Evolutionary conservation across 2,113 vertebrate species (phyloP), one percentile per base, ranked within the genome.

Genomic region (Potamarius usumacintae): DNA sequence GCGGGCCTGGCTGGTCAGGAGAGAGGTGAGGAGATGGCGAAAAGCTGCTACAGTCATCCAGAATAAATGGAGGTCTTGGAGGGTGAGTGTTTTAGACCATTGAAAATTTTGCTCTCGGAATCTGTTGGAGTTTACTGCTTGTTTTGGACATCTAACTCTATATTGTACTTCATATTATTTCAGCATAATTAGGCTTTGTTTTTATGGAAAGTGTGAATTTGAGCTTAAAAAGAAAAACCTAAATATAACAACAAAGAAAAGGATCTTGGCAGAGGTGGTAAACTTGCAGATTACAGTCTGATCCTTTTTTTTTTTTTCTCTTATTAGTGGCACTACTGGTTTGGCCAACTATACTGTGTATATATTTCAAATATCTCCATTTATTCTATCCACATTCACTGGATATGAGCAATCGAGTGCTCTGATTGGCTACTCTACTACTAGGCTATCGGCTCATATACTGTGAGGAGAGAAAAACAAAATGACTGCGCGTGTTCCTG

Each of bases 1-100:
- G 55, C 95, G 97, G 5, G 95, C 95, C 60, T 99, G 98, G 98
- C 83, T 97, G 42, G 95, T 96, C 87, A 96, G 93, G 94, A 96
- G 52, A 83, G 91, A 80, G 82, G 91, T 98, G 89, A 93, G 6
- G 87, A 96, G 91, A 83, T 94, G 96, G 92, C 94, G 95, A 76
- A 85, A 53, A 5, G 97, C 98, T 80, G 97, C 96, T 11, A 20
- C 83, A 0, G 77, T 94, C 86, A 97, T 99, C 87, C 95, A 98
- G 88, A 93, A 0, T 0, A 78, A 89, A 2, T 99, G 98, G 98
- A 96, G 89, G 92, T 95, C 86, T n/a, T 97, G 98, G 97, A 96
- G 92, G 90, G 98, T 99, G 88, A 96, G 97, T 76, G 25, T 42
- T 60, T 69, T 67, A 42, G 7, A 67, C 30, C 12, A 34, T 27